Percentiles rank a stretch among this genome's conserved stretches.
These are phyloP conservation scores for Araneus ventricosus DNA, from an alignment of 1,140 invertebrate species.

Conservation along the genomic window DNA sequence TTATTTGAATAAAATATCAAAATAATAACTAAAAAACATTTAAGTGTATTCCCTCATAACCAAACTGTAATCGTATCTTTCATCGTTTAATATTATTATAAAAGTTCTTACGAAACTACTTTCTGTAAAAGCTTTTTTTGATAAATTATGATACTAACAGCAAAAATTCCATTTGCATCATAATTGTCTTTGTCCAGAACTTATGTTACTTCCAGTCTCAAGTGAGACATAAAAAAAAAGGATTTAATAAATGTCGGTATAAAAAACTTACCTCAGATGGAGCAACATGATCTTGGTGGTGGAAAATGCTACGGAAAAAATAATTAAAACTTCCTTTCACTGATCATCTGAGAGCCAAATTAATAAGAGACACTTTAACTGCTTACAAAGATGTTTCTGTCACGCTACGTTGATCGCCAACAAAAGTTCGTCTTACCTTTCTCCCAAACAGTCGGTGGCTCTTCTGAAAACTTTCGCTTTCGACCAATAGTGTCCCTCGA, in stretches of 20 bases:
- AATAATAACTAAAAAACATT: no score
- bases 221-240: not conserved
- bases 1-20: no score
- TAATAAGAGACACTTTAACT: not conserved
- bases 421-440: not conserved
- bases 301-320: not conserved
- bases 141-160: no score
- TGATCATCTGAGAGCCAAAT: not conserved
- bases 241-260: not conserved
- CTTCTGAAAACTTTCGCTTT: slow-evolving; percentile 19
- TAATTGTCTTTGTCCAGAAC: no score
- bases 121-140: no score
- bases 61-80: no score
- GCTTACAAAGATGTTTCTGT: not conserved
- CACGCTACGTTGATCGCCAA: not conserved
- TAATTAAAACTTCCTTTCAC: not conserved
- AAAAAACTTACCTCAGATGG: not conserved
- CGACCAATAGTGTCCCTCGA: not conserved
- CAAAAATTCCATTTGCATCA: no score
- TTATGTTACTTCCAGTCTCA: no score
- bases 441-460: not conserved
- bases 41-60: no score
- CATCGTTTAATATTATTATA: no score
- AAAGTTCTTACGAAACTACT: no score
- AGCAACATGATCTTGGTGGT: not conserved